phyloP scores from a whole-genome alignment of 2,113 vertebrate genomes.

The Boleophthalmus pectinirostris region DNA sequence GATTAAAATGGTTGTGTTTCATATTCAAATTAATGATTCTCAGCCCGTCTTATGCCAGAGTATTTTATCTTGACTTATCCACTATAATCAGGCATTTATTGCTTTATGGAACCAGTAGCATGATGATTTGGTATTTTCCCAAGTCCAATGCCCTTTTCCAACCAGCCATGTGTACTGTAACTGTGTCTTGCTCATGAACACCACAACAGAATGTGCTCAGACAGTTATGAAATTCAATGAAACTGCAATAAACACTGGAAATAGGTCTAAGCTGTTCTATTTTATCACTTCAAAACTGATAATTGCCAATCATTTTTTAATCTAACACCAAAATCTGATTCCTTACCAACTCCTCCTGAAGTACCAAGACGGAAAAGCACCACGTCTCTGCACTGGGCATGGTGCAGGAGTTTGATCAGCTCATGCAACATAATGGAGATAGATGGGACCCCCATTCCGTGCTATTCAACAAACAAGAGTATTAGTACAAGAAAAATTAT shows the following conservation, averaged over 20 bases:
- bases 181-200: neutral
- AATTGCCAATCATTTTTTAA: neutral
- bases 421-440: constrained; percentile 91
- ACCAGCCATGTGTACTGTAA: neutral
- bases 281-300: neutral
- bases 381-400: constrained; percentile 81
- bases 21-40: too few species aligned
- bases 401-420: constrained; percentile 90
- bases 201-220: too few species aligned
- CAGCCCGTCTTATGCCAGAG: too few species aligned
- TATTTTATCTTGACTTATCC: too few species aligned
- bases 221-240: too few species aligned
- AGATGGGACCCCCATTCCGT: constrained; percentile 88
- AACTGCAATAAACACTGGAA: too few species aligned
- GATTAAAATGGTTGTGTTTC: too few species aligned
- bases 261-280: neutral
- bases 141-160: neutral
- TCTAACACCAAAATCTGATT: neutral
- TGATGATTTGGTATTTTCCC: neutral
- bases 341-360: constrained; percentile 86
- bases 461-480: constrained; percentile 59
- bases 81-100: too few species aligned
- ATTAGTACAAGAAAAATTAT: neutral
- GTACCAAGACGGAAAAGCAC: constrained; percentile 85
- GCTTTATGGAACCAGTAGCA: neutral